Base-by-base conservation (phyloP, 2,888 invertebrate species). In the Zygaena filipendulae region DNA sequence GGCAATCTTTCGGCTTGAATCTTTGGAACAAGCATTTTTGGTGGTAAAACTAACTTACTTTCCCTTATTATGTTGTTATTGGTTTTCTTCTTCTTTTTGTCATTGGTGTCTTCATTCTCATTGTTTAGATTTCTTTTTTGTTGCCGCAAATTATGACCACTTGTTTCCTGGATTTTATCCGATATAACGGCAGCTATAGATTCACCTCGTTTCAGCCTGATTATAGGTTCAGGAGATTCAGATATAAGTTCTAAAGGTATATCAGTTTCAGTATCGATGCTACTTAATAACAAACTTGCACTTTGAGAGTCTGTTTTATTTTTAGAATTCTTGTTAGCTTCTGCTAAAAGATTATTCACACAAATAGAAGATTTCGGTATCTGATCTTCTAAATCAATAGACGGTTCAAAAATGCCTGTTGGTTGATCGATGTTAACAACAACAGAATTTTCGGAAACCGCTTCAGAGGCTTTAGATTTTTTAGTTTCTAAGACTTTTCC, bases 321-420 rank as follows among this genome's bases (percentile, higher is more conserved):
- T 48, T 68, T 74, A 52, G 81, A 62, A 1, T 54, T 56, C 35
- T 79, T 82, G 38, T 66, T 69, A 1, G 63, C 56, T 5, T 83
- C 82, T 6, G 42, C 39, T 36, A 59, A 39, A 26, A 54, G 40
- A 40, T 57, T 69, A 31, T 43, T 67, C 3, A 83, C 68, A 32
- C 77, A 80, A 25, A 85, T 77, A 23, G 84, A 83, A 3, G 81
- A 71, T 31, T 81, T 75, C 1, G 84, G 85, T 47, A 85, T 85
- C 64, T 86, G 85, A 39, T 86, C 82, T 66, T 87, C 87, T 33
- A 87, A 63, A 57, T 87, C 87, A 14, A 86, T 66, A 2, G 87
- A 85, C 1, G 88, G 84, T 50, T 87, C 86, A 56, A 88, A 88
- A 45, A 88, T 84, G 4, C 88, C 88, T 0, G 87, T 87, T 1